Conservation (phyloP, 2,888 invertebrate species). For the Protodeltote pygarga region DNA sequence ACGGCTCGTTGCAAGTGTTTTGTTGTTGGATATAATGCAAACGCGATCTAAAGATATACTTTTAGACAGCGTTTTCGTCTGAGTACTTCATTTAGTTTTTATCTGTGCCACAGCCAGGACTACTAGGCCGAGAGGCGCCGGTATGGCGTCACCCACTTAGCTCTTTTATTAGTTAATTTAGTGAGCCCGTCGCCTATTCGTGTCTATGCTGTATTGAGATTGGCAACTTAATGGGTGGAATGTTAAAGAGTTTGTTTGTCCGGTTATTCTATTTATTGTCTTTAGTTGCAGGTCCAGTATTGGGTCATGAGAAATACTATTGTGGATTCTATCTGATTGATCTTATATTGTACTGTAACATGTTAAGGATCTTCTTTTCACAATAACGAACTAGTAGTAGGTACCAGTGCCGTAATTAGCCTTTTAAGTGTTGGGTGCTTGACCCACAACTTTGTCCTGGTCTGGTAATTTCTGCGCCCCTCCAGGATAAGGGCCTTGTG, state of each 20-base stretch:
- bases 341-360: too few species aligned
- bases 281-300: constrained; percentile 7
- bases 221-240: constrained; percentile 30
- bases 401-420: too few species aligned
- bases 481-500: too few species aligned
- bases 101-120: constrained; percentile 5
- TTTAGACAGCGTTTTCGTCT: not conserved
- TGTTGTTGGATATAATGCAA: too few species aligned
- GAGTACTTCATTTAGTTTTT: constrained; percentile 12
- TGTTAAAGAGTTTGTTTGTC: constrained; percentile 27
- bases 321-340: too few species aligned
- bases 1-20: too few species aligned
- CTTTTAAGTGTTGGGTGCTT: too few species aligned
- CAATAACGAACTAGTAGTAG: too few species aligned
- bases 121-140: constrained; percentile 39
- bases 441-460: too few species aligned
- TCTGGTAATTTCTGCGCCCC: too few species aligned
- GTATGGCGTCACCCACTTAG: constrained; percentile 48
- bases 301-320: not conserved
- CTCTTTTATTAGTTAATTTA: constrained; percentile 50
- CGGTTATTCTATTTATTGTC: constrained; percentile 6
- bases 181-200: constrained; percentile 22
- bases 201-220: constrained; percentile 31
- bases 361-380: too few species aligned
- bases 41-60: too few species aligned